phyloP scores from a whole-genome alignment of 2,113 vertebrate species.

The Lepisosteus osseus region DNA sequence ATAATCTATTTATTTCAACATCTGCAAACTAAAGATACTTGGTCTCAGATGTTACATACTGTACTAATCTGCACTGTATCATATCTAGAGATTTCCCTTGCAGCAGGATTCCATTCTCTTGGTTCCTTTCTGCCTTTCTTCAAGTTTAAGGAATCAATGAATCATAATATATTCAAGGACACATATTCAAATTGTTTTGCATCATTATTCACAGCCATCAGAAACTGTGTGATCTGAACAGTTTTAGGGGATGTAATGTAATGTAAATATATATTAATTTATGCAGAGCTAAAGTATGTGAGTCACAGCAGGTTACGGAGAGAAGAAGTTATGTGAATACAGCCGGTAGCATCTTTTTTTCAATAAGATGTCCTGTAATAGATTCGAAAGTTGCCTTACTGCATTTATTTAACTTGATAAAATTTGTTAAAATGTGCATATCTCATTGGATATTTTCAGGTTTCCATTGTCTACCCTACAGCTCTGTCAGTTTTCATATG shows the following conservation, averaged over 20 bases:
- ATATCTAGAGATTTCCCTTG: background rate
- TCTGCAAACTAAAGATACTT: slow-evolving; percentile 5
- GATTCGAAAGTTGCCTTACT: too few relatives aligned
- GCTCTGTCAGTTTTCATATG: too few relatives aligned
- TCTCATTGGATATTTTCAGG: too few relatives aligned
- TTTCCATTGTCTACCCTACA: too few relatives aligned
- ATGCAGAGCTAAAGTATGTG: too few relatives aligned
- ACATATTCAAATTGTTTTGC: background rate
- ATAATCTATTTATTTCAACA: slow-evolving; percentile 9
- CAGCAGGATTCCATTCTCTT: background rate
- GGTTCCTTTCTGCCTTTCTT: background rate
- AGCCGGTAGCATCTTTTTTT: too few relatives aligned
- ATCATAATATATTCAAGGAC: slow-evolving; percentile 7
- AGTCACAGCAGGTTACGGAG: too few relatives aligned
- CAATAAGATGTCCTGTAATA: too few relatives aligned
- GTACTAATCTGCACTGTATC: background rate
- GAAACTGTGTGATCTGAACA: background rate
- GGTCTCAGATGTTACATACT: background rate
- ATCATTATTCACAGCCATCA: background rate
- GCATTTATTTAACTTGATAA: too few relatives aligned
- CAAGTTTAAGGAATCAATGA: slow-evolving; percentile 6
- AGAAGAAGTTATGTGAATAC: too few relatives aligned
- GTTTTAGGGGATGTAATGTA: background rate
- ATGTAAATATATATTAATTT: background rate
- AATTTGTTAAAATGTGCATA: too few relatives aligned